Percentiles rank a stretch among this genome's conserved stretches.
phyloP scores from a whole-genome alignment of 1,140 invertebrate genomes.

The Megalopta genalis region DNA sequence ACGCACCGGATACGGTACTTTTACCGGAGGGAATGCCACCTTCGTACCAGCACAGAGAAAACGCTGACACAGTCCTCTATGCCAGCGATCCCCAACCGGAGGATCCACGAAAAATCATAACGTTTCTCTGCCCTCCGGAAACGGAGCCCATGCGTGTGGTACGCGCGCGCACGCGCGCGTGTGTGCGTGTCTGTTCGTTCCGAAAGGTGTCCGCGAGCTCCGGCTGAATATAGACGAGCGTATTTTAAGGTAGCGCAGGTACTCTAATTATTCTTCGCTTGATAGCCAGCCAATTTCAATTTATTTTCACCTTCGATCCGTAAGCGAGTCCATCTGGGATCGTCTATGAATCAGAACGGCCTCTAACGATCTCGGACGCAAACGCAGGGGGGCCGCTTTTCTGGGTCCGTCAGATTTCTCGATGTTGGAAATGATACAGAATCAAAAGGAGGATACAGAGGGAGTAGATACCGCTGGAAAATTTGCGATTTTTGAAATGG shows the following conservation, averaged over 20 bases:
- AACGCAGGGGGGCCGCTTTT: too few relatives aligned
- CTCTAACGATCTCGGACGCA: neutral
- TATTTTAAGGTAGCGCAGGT: constrained; percentile 33
- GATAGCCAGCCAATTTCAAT: constrained; percentile 41
- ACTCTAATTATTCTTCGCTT: constrained; percentile 42
- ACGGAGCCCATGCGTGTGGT: too few relatives aligned
- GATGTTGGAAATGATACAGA: too few relatives aligned
- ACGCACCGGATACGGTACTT: constrained; percentile 53
- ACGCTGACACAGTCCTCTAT: constrained; percentile 4
- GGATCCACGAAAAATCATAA: neutral
- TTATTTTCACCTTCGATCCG: constrained; percentile 39
- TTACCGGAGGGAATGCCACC: constrained; percentile 47
- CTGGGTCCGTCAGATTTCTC: too few relatives aligned
- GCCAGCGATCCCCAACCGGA: constrained; percentile 27
- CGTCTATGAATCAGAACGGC: neutral
- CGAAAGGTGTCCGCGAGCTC: neutral
- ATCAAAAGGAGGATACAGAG: too few relatives aligned
- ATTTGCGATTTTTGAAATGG: too few relatives aligned
- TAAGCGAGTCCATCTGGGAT: neutral
- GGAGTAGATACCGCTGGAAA: too few relatives aligned
- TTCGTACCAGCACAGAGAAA: constrained; percentile 37
- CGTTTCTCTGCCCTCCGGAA: too few relatives aligned
- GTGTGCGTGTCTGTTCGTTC: neutral
- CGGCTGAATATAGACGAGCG: constrained; percentile 38
- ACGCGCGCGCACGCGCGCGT: too few relatives aligned